Evolutionary conservation across 2,113 vertebrate species (phyloP).

Genomic region (Aphelocoma coerulescens): DNA sequence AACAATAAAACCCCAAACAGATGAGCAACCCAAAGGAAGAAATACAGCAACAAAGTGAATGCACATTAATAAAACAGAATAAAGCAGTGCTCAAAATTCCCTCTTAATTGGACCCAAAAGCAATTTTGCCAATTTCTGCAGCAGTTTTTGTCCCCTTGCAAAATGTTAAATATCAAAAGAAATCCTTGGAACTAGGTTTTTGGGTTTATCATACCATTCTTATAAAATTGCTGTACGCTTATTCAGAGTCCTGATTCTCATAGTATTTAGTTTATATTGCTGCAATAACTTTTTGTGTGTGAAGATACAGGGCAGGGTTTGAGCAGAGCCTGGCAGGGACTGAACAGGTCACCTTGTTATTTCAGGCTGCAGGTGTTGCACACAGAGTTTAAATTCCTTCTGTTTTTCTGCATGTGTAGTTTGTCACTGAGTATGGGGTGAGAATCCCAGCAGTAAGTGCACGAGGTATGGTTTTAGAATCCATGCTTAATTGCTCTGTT

Average conservation of each 20-base stretch:
- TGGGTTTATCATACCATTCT: not conserved
- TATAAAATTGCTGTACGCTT: not conserved
- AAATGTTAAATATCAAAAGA: not conserved
- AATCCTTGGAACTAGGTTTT: not conserved
- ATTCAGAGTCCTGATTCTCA: not conserved
- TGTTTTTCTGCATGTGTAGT: not conserved
- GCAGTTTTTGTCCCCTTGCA: not conserved
- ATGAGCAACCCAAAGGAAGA: not conserved
- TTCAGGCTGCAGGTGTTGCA: not conserved
- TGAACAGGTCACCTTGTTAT: not conserved
- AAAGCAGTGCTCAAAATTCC: not conserved
- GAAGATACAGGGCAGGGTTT: not conserved
- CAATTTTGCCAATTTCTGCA: not conserved
- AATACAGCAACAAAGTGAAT: not conserved
- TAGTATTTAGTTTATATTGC: not conserved
- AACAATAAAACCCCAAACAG: not conserved
- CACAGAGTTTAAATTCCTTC: not conserved
- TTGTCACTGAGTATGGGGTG: not conserved
- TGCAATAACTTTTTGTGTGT: not conserved
- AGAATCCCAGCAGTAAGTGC: not conserved
- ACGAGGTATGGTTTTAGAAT: fast-evolving
- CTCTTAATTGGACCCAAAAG: not conserved
- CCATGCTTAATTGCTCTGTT: fast-evolving
- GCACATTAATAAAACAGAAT: not conserved
- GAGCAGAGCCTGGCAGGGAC: not conserved